Evolutionary conservation across 2,888 invertebrate species (phyloP), one percentile per base, ranked within the genome.

Genomic region (Dorcus parallelipipedus): DNA sequence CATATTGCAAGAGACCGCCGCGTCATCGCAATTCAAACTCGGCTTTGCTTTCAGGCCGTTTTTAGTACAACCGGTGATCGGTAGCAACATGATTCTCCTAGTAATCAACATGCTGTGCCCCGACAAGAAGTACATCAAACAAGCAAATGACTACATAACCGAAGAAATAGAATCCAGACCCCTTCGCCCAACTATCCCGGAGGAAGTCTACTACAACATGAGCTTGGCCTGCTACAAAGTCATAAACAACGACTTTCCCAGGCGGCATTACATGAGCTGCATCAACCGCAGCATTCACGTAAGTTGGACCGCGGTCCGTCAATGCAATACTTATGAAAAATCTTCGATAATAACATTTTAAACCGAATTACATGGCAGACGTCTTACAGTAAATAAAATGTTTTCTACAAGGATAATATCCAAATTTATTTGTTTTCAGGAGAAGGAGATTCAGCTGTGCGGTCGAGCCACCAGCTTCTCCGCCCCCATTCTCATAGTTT

Each of bases 51-150:
- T 38, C 58, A 78, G 87, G 65, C 89, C 91, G 9, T 92, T 89
- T 78, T 86, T 90, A 63, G 89, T 88, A 2, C 87, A 91, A 69
- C 83, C 86, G 38, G 89, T 94, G 52, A 87, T 88, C 58, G 84
- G 85, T 64, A 93, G 91, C 62, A 93, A 93, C 73, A 85, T 93
- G 83, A 79, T 94, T 53, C 79, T 94, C 65, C 79, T 93, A 42
- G 90, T 92, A 9, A 86, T 92, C 14, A 87, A 91, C 71, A 83
- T 81, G 49, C 78, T 86, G 59, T 91, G 90, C 70, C 65, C 69
- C 45, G 68, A 70, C 40, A 64, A 69, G 45, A 64, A 65, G 10
- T 67, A 71, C 9, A 58, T 63, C 40, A 54, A 53, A 26, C 56
- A 62, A 9, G 56, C 55, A 48, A 67, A 54, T 43, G 52, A 26